Evolutionary conservation across 2,888 invertebrate species (phyloP).

Genomic region (Chrysotoxum bicinctum): DNA sequence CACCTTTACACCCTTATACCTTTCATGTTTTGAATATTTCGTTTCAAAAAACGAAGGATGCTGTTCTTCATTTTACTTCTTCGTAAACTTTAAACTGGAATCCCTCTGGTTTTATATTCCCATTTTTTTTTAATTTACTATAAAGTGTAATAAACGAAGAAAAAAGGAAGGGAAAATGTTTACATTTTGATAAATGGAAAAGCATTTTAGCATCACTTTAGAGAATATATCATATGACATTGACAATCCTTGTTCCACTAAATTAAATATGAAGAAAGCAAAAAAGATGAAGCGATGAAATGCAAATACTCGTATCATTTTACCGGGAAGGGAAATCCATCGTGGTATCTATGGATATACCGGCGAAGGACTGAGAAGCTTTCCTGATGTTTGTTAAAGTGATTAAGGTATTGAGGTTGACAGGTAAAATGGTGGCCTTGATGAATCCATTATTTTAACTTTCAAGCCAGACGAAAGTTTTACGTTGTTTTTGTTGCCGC

Average conservation of each 20-base stretch:
- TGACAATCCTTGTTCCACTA: conserved; percentile 29
- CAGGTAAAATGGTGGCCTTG: not conserved
- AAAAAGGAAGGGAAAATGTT: not conserved
- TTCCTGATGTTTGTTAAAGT: not conserved
- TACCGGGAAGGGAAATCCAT: conserved; percentile 29
- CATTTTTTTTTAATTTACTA: conserved; percentile 1
- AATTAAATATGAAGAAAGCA: conserved; percentile 4
- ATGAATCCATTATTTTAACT: not conserved
- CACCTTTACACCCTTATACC: not conserved
- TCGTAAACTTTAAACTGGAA: conserved; percentile 9
- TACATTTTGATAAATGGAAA: conserved; percentile 26
- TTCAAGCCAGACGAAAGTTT: not conserved
- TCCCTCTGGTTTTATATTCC: not conserved
- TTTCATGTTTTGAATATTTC: not conserved
- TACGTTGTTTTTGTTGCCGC: not conserved
- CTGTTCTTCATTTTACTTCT: conserved; percentile 22
- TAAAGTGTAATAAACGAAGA: not conserved
- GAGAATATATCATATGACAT: conserved; percentile 13
- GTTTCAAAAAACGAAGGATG: conserved; percentile 25
- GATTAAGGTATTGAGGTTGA: not conserved
- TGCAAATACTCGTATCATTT: conserved; percentile 39
- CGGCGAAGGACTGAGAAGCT: not conserved
- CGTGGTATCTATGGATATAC: not conserved
- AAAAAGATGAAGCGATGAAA: conserved; percentile 7
- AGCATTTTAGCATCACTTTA: conserved; percentile 12